A percentile compares a stretch with the other conserved stretches of the same genome.
These are phyloP conservation scores for Andrena fulva DNA, from an alignment of 2,888 invertebrate species.

Conservation along the genomic window DNA sequence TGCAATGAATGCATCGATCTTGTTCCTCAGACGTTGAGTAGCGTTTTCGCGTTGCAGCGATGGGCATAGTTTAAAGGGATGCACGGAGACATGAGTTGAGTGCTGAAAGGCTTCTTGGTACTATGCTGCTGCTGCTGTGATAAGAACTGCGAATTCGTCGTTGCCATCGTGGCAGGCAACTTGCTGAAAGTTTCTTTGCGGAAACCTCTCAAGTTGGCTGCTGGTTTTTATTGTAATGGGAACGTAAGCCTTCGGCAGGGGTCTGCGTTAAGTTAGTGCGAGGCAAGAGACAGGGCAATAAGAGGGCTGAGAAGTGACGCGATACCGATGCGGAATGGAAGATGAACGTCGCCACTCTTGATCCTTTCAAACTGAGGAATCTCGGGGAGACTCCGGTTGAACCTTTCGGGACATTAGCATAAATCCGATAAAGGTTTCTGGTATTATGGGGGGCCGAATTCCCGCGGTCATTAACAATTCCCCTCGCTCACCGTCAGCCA, in stretches of 20 bases:
- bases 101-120: too few species aligned
- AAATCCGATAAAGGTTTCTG: slow-evolving; percentile 72
- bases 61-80: too few species aligned
- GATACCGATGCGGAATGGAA: background rate
- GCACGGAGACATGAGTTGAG: too few species aligned
- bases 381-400: slow-evolving; percentile 61
- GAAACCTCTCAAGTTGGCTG: too few species aligned
- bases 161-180: too few species aligned
- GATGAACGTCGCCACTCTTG: background rate
- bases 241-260: too few species aligned
- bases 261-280: background rate
- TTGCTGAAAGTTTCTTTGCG: too few species aligned
- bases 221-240: too few species aligned
- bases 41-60: too few species aligned
- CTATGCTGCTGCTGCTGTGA: too few species aligned
- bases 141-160: too few species aligned
- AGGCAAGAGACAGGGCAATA: background rate
- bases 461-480: slow-evolving; percentile 57
- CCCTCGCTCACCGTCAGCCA: slow-evolving; percentile 33
- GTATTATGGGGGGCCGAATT: slow-evolving; percentile 72
- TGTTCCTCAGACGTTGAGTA: background rate
- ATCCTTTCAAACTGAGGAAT: slow-evolving; percentile 48
- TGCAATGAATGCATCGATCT: background rate
- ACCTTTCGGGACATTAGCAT: slow-evolving; percentile 71
- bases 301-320: background rate